A percentile compares a stretch with the other conserved stretches of the same genome.
phyloP scores from a whole-genome alignment of 2,888 invertebrate species.

The Sthenelais limicola region DNA sequence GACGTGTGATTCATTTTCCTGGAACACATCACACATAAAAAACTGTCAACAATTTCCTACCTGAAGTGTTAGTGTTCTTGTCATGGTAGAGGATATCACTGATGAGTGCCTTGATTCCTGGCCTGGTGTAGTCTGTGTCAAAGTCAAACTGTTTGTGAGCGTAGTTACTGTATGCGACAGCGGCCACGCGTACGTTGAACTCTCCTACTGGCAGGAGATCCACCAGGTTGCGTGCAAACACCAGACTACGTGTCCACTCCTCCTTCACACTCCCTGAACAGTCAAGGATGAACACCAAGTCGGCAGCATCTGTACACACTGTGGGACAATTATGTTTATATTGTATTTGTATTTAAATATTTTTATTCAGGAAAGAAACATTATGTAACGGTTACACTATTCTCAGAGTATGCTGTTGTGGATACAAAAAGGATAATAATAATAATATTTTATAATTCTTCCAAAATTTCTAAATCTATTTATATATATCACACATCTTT shows the following conservation, averaged over 20 bases:
- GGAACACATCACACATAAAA: no score
- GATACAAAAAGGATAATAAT: no score
- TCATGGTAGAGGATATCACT: conserved; percentile 8
- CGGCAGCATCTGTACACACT: conserved; percentile 44
- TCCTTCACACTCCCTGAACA: conserved; percentile 58
- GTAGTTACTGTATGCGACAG: conserved; percentile 40
- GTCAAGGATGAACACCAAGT: conserved; percentile 57
- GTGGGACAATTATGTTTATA: no score
- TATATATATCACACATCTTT: no score
- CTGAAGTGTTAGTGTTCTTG: conserved; percentile 40
- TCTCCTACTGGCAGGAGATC: conserved; percentile 27
- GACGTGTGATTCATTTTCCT: no score
- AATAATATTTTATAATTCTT: no score
- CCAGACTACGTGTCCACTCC: conserved; percentile 54
- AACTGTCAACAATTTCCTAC: no score
- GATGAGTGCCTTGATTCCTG: neutral
- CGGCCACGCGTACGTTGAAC: conserved; percentile 37
- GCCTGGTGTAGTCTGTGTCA: neutral
- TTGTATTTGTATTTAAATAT: no score
- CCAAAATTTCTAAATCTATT: no score
- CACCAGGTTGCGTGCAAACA: conserved; percentile 56
- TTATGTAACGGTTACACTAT: no score
- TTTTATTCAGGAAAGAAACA: no score
- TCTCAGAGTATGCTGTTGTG: no score
- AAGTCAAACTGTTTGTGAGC: conserved; percentile 38